Evolutionary conservation across 2,113 vertebrate genomes (phyloP), one percentile per base, ranked within the genome.

Genomic region (Microcebus griseorufus): DNA sequence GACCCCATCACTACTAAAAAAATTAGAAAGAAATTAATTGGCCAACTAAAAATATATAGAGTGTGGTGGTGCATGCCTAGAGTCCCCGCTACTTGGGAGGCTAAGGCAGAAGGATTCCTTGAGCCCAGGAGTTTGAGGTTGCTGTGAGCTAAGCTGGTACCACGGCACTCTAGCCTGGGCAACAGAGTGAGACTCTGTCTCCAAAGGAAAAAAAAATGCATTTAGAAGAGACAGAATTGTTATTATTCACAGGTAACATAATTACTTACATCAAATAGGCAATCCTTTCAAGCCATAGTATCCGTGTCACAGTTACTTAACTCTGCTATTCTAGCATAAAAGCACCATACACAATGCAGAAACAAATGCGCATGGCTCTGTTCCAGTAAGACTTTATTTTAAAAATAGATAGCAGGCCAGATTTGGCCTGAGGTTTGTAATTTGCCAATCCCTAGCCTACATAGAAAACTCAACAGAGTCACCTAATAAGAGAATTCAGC

Each of bases 171-270:
- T 45, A 45, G 45, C 45, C 45, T 45, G 45, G 45, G 45, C 45
- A 45, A 45, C 45, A 45, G 45, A 45, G 45, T 8, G 8, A 45
- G 45, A 45, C 45, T 45, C 45, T 45, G 45, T 45, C 45, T 45
- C 45, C 6, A 8, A 45, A 45, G 1, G 8, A 7, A 45, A 45
- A 45, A 45, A 45, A 45, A 45, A 45, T 82, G 8, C 51, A 32
- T 82, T 94, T 94, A 87, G 39, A 73, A 93, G 58, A 81, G 58
- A 75, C 9, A 81, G 65, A 73, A 42, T 81, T 87, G 10, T 81
- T 27, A 23, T 85, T 84, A 53, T 73, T 73, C 64, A 45, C 17
- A 73, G 45, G 53, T 72, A 45, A 60, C n/a, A 58, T 58, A 27
- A 72, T 72, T 69, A 16, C 42, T 64, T 85, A 17, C 42, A 16